Conservation (phyloP, 2,797 vertebrate genomes). For the Todus mexicanus region DNA sequence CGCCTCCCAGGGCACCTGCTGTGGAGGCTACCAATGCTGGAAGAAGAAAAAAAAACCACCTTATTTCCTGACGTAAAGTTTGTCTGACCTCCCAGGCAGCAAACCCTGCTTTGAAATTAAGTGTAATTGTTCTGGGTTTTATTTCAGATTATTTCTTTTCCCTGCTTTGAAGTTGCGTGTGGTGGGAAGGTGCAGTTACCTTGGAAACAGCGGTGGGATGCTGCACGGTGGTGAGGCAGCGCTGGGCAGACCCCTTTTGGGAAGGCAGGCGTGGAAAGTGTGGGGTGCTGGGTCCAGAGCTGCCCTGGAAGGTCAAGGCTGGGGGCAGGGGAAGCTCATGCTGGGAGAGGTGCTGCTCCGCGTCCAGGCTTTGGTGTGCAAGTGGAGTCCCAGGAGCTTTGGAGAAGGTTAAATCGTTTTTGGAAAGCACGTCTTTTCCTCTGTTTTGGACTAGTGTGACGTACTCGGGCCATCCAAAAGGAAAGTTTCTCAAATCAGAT, state of each 20-base stretch:
- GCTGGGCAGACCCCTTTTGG: neutral
- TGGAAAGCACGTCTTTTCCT: neutral
- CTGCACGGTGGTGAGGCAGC: neutral
- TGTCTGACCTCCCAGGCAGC: neutral
- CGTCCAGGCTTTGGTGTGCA: neutral
- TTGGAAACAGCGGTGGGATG: constrained; percentile 1
- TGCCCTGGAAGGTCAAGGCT: neutral
- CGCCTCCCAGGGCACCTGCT: neutral
- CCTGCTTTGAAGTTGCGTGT: neutral
- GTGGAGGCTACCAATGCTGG: neutral
- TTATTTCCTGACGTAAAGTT: neutral
- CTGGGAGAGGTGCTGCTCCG: neutral
- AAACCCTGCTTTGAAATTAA: neutral
- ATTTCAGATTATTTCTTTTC: neutral
- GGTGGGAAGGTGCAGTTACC: neutral
- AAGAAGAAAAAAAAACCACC: neutral
- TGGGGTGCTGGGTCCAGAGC: neutral
- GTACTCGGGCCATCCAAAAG: neutral
- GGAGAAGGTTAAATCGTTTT: neutral
- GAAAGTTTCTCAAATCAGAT: neutral
- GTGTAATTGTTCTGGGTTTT: neutral
- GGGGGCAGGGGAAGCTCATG: neutral
- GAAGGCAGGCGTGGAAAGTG: neutral
- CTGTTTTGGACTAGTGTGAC: neutral
- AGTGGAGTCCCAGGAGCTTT: neutral